Conservation (phyloP, 1,140 invertebrate genomes). For the Drosophila virilis region DNA sequence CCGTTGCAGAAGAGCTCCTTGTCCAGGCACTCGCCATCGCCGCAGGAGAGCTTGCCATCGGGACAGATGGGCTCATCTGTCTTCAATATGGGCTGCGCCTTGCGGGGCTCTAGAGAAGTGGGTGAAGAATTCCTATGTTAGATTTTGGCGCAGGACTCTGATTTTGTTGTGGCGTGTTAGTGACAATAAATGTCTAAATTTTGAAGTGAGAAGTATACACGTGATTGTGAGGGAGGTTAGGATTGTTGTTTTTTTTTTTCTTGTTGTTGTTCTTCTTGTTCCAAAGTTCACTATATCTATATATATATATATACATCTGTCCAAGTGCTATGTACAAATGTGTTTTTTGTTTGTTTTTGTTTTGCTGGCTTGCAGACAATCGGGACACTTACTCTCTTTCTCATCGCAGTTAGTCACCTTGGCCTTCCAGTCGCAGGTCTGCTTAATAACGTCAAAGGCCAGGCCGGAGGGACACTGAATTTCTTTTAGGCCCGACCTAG, state of each 20-base stretch:
- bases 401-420: slow-evolving; percentile 98
- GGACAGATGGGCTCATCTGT: slow-evolving; percentile 96
- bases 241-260: slow-evolving; percentile 14
- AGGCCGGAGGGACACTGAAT: slow-evolving; percentile 97
- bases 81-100: slow-evolving; percentile 93
- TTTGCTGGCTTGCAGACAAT: slow-evolving; percentile 39
- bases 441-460: slow-evolving; percentile 98
- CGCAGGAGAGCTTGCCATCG: slow-evolving; percentile 94
- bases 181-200: slow-evolving; percentile 77
- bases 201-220: slow-evolving; percentile 73
- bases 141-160: slow-evolving; percentile 11
- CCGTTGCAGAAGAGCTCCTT: slow-evolving; percentile 97
- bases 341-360: slow-evolving; percentile 27
- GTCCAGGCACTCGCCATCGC: slow-evolving; percentile 94
- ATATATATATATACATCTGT: slow-evolving; percentile 34
- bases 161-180: slow-evolving; percentile 45
- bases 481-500: slow-evolving; percentile 96
- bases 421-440: slow-evolving; percentile 98
- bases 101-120: slow-evolving; percentile 90
- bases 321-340: slow-evolving; percentile 41
- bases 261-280: slow-evolving; percentile 31
- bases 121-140: neutral
- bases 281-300: slow-evolving; percentile 59
- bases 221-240: slow-evolving; percentile 27
- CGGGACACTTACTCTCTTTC: slow-evolving; percentile 95